Conservation (phyloP, 2,113 vertebrate genomes). For the Lontra canadensis region DNA sequence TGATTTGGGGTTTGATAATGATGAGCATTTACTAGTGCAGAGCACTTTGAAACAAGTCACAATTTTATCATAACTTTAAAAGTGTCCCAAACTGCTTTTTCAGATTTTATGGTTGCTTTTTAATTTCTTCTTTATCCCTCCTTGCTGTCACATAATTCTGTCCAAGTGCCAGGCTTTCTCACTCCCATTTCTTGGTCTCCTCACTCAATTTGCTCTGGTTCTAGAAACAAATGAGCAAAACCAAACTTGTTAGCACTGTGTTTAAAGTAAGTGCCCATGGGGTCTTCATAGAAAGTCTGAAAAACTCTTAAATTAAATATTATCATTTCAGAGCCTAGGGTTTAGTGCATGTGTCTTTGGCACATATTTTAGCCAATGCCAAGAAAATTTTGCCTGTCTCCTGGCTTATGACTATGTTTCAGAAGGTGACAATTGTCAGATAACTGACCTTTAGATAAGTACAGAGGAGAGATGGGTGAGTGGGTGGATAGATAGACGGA, state of each 20-base stretch:
- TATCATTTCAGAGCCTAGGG: neutral
- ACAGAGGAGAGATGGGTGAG: neutral
- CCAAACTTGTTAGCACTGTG: neutral
- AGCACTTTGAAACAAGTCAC: constrained; percentile 17
- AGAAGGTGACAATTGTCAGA: neutral
- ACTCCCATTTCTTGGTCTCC: neutral
- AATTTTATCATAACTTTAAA: neutral
- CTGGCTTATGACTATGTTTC: neutral
- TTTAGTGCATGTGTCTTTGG: neutral
- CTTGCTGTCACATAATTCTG: neutral
- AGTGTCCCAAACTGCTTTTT: neutral
- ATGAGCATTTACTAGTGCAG: neutral
- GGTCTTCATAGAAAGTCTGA: neutral
- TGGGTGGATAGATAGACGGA: neutral
- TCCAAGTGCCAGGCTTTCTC: neutral
- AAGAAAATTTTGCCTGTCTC: neutral
- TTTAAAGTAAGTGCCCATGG: neutral
- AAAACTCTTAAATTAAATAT: neutral
- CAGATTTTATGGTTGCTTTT: neutral
- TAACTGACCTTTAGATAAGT: neutral
- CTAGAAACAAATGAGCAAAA: neutral
- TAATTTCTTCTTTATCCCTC: neutral
- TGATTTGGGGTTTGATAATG: neutral
- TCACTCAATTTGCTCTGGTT: neutral
- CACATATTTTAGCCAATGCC: neutral